A percentile compares a stretch with the other conserved stretches of the same genome.
Evolutionary conservation across 2,797 vertebrate species (phyloP).

Genomic region (Macropodus opercularis): DNA sequence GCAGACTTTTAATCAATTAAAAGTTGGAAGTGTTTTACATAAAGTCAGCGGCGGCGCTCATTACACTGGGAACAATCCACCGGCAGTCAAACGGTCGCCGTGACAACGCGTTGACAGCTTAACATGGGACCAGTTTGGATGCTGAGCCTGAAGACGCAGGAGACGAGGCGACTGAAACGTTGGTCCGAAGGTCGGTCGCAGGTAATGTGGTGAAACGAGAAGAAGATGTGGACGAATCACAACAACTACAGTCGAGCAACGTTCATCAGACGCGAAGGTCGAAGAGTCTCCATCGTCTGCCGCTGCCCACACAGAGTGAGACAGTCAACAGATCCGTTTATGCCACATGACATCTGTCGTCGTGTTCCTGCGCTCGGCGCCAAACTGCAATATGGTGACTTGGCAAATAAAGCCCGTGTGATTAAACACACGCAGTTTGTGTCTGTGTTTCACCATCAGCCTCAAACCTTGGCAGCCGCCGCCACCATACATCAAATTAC

Average conservation of each 20-base stretch:
- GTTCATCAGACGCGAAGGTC: no score
- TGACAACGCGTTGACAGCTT: conserved; percentile 10
- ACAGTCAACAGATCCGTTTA: no score
- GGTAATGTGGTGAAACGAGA: no score
- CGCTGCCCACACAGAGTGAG: no score
- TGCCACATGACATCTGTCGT: background rate
- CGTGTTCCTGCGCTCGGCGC: no score
- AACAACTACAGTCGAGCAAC: no score
- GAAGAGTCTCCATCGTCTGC: no score
- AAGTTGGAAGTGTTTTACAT: conserved; percentile 66
- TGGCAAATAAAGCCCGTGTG: conserved; percentile 7
- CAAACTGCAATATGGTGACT: background rate
- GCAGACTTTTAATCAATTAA: conserved; percentile 70
- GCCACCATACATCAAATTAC: conserved; percentile 26
- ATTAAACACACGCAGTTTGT: conserved; percentile 18
- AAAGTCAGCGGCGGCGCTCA: conserved; percentile 83
- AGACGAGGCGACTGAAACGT: no score
- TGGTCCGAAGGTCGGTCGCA: no score
- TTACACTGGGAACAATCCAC: conserved; percentile 84
- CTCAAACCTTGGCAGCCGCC: conserved; percentile 26
- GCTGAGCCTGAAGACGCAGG: no score
- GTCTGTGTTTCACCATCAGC: conserved; percentile 42
- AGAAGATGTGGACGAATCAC: no score
- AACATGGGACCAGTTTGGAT: no score
- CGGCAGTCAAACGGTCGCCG: conserved; percentile 30